A percentile compares a stretch with the other conserved stretches of the same genome.
phyloP scores from a whole-genome alignment of 2,888 invertebrate genomes.

The Caenorhabditis doughertyi region DNA sequence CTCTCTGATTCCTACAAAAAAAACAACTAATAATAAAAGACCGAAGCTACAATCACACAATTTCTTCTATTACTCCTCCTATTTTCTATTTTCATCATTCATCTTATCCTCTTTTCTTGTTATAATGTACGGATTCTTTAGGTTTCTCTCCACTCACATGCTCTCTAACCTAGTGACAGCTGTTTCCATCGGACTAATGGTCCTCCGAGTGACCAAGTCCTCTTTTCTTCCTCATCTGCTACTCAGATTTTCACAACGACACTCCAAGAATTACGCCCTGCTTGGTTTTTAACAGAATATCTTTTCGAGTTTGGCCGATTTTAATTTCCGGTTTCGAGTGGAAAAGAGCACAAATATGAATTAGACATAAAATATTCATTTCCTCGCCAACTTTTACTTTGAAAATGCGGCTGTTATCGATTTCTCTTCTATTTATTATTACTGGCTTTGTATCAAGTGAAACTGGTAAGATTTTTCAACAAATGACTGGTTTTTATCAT shows the following conservation, averaged over 20 bases:
- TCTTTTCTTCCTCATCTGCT: not conserved
- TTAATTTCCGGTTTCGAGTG: not conserved
- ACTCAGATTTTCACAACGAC: not conserved
- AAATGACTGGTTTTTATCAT: not conserved
- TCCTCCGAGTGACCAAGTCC: not conserved
- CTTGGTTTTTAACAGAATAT: not conserved
- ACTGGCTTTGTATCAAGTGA: not conserved
- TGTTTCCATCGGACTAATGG: not conserved
- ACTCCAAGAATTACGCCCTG: not conserved
- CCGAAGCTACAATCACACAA: too few relatives aligned
- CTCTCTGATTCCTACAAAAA: too few relatives aligned
- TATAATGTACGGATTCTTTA: too few relatives aligned
- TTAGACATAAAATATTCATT: too few relatives aligned
- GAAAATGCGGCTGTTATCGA: not conserved
- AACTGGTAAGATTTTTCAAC: conserved; percentile 4
- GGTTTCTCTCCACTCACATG: too few relatives aligned
- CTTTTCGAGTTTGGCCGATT: not conserved
- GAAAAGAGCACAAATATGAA: too few relatives aligned
- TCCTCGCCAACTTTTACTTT: not conserved
- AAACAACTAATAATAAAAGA: too few relatives aligned
- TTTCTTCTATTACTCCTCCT: too few relatives aligned
- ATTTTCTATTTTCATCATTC: too few relatives aligned
- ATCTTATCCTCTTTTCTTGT: too few relatives aligned
- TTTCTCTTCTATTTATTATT: not conserved
- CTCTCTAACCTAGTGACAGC: too few relatives aligned